Evolutionary conservation across 2,797 vertebrate species (phyloP).

Genomic region (Coendou prehensilis): DNA sequence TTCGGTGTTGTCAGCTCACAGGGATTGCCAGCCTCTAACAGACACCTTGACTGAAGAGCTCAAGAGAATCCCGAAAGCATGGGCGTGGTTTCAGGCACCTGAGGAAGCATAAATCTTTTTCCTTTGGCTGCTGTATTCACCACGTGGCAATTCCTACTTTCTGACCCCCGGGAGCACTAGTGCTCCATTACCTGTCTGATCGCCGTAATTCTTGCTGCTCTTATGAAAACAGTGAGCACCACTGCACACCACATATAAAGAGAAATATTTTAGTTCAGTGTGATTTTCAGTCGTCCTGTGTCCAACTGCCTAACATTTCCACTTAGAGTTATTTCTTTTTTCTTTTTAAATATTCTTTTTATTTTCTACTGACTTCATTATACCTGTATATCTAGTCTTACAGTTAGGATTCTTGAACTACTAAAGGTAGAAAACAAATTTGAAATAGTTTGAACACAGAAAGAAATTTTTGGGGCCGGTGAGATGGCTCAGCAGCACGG

Average conservation of each 20-base stretch:
- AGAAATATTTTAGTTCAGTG: neutral
- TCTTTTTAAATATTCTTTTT: neutral
- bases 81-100: neutral
- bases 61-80: neutral
- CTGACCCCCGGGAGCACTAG: neutral
- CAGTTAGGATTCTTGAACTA: neutral
- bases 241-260: neutral
- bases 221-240: neutral
- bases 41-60: neutral
- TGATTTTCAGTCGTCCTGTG: neutral
- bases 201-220: neutral
- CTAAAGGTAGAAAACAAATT: neutral
- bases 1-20: neutral
- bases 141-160: neutral
- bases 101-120: neutral
- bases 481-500: no score
- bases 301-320: neutral
- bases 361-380: neutral
- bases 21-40: neutral
- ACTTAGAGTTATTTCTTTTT: constrained; percentile 8
- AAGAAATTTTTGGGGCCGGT: neutral
- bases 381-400: neutral
- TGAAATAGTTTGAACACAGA: constrained; percentile 12
- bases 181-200: neutral
- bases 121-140: neutral